Conservation (phyloP, 2,113 vertebrate genomes). For the Cyanoderma ruficeps region DNA sequence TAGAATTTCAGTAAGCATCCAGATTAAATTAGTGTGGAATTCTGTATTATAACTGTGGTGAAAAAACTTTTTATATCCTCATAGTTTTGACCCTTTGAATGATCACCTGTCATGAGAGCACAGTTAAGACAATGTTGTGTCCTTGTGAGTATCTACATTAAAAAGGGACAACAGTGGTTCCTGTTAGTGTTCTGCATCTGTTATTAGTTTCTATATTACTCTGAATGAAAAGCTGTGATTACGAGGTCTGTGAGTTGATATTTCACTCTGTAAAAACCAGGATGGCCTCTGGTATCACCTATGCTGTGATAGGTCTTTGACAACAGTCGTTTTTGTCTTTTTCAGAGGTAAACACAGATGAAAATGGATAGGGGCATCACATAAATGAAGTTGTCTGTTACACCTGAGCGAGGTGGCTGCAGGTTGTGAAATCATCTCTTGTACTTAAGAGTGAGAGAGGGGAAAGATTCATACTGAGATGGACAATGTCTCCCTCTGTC, state of each 20-base stretch:
- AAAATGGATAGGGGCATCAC: neutral
- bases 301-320: neutral
- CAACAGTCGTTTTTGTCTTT: neutral
- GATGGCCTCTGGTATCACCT: rapidly evolving
- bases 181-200: neutral
- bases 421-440: neutral
- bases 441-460: neutral
- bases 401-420: neutral
- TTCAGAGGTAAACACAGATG: neutral
- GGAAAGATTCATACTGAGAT: neutral
- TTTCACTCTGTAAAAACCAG: neutral
- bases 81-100: neutral
- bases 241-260: neutral
- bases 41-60: neutral
- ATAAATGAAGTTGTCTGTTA: neutral
- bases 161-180: neutral
- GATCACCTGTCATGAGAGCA: neutral
- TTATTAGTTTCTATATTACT: neutral
- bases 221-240: neutral
- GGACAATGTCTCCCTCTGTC: neutral
- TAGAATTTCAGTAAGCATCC: neutral
- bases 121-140: rapidly evolving
- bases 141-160: neutral
- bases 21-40: neutral
- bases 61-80: neutral